A percentile compares a stretch with the other conserved stretches of the same genome.
phyloP scores from a whole-genome alignment of 1,140 invertebrate species.

The Ephestia elutella region DNA sequence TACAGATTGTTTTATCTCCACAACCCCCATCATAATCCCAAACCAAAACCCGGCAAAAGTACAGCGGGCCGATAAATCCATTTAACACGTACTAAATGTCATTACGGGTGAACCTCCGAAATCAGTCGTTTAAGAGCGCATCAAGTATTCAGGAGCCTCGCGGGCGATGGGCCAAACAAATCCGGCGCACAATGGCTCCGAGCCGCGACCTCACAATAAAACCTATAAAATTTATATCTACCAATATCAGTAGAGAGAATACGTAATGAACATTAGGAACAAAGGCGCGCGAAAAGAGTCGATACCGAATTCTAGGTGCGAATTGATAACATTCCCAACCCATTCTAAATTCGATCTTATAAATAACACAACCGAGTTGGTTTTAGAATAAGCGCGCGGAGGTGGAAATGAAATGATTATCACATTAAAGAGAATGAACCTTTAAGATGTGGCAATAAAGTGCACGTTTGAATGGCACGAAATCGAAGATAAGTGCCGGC shows the following conservation, averaged over 20 bases:
- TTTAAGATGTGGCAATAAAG: conserved; percentile 18
- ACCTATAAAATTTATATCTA: conserved; percentile 63
- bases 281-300: conserved; percentile 58
- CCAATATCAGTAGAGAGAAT: conserved; percentile 60
- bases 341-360: conserved; percentile 28
- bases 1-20: background rate
- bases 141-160: conserved; percentile 1
- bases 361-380: conserved; percentile 22
- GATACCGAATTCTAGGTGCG: conserved; percentile 55
- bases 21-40: background rate
- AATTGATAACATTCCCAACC: conserved; percentile 32
- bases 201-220: conserved; percentile 46
- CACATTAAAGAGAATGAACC: conserved; percentile 18
- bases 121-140: conserved; percentile 9
- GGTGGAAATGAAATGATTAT: conserved; percentile 28
- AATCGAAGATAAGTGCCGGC: conserved; percentile 54
- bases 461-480: conserved; percentile 24
- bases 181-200: conserved; percentile 7
- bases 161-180: conserved; percentile 9
- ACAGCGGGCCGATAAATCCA: conserved; percentile 1
- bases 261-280: conserved; percentile 66
- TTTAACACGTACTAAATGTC: conserved; percentile 9
- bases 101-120: conserved; percentile 3
- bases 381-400: conserved; percentile 16
- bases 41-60: background rate